Base-by-base conservation (phyloP, 2,113 vertebrate genomes). In the Phalacrocorax carbo region DNA sequence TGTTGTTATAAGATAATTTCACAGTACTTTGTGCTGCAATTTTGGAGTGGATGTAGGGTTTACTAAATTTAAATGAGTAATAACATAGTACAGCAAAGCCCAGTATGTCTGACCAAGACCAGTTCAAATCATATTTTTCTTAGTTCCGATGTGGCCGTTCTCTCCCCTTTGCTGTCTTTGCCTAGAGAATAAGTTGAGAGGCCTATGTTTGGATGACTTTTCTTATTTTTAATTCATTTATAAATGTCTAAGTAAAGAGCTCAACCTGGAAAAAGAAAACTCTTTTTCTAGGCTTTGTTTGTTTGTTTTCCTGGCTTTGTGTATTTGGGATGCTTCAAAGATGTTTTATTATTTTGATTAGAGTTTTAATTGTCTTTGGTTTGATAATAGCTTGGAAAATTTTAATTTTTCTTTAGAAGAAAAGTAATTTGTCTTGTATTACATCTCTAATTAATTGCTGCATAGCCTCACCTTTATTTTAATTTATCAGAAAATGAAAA, bases 401-500 rank as follows among this genome's bases (percentile, higher is more conserved):
- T 18, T 5, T 5, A 21, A 2, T n/a, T 77, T 57, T 89, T 84
- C 55, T 81, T 48, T 64, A 42, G 9, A 57, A 68, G 36, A 58
- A 60, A 68, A 23, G 19, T 64, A 9, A 17, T 75, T 86, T 58
- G 9, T 91, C 49, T 73, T 54, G 22, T 71, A 27, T 52, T 76
- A 25, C 11, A 40, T 70, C 27, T 68, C 15, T 65, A 52, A 79
- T 72, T 17, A 61, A 66, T 69, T 86, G 48, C 44, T 71, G 27
- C 27, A 61, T 54, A 76, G 60, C 58, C 25, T 73, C 15, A 20
- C 36, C 30, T 83, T 93, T 71, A 49, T 71, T 96, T 93, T 90
- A 44, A 88, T 92, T 89, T 80, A 55, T 66, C 97, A 99, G 99
- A 99, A 88, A 99, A 98, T 20, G 99, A 99, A 94, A 98, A 99